Conservation (phyloP, 2,797 vertebrate species). For the Coracias cyanogaster region DNA sequence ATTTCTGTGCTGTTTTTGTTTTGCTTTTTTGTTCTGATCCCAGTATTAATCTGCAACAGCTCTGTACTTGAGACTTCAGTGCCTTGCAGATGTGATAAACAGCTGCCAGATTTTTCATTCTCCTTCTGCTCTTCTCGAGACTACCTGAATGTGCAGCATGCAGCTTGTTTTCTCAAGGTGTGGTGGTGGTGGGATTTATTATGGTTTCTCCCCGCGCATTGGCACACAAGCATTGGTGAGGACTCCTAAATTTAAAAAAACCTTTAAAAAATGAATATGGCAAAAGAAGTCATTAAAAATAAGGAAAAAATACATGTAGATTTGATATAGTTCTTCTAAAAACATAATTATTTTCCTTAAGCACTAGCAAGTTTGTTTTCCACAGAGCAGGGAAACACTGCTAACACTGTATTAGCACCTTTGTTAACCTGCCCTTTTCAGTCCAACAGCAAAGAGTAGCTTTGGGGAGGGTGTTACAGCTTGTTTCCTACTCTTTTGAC, state of each 20-base stretch:
- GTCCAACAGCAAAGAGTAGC: background rate
- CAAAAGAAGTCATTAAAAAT: background rate
- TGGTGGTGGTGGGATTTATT: background rate
- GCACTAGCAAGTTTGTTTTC: background rate
- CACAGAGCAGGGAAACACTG: background rate
- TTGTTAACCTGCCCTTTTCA: conserved; percentile 2
- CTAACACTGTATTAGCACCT: conserved; percentile 1
- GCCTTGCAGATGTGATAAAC: background rate
- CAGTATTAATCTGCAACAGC: background rate
- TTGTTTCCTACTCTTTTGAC: conserved; percentile 28
- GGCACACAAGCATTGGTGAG: background rate
- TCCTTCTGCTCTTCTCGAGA: background rate
- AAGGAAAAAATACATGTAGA: background rate
- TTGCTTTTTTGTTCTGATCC: background rate
- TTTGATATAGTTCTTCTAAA: background rate
- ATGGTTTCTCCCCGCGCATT: fast-evolving
- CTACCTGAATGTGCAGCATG: background rate
- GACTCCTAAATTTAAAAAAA: background rate
- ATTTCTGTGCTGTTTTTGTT: background rate
- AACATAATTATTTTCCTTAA: background rate
- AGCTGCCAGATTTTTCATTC: background rate
- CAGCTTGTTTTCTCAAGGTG: background rate
- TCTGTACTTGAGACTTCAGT: background rate
- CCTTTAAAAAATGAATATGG: background rate
- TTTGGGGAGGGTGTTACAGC: background rate